Evolutionary conservation across 2,888 invertebrate species (phyloP), one percentile per base, ranked within the genome.

Genomic region (Cancer borealis): DNA sequence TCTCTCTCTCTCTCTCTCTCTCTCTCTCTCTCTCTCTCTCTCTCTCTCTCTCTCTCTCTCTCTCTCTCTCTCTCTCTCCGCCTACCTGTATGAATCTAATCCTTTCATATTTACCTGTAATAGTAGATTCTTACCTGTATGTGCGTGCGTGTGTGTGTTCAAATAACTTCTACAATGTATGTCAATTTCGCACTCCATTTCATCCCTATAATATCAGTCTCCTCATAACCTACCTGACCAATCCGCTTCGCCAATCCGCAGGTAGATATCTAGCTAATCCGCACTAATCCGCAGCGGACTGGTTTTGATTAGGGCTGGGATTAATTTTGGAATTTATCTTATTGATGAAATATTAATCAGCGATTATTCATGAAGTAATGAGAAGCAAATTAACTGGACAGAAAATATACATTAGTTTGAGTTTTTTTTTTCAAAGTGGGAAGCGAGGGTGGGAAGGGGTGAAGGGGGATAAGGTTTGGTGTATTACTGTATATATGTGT

Each of bases 341-440:
- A 84, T 84, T 84, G 84, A 84, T 84, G 84, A 84, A 84, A 84
- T 84, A 84, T 84, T 84, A 84, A 84, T 84, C 84, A 30, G 39
- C 39, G 8, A 84, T 84, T 84, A 84, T 84, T 84, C 84, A 84
- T 30, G 39, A 39, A 12, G 39, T 84, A 84, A 84, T 84, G 84
- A 84, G 73, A 79, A 17, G 39, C 84, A 84, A 84, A 84, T 84
- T 84, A 84, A 30, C 84, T 84, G 84, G 10, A 39, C 39, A 10
- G 84, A 84, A 84, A 84, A 84, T 39, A 5, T 84, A n/a, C 39
- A 30, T 84, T 84, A n/a, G 39, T 26, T 14, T 26, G 1, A 14
- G 30, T 84, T 84, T 39, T 6, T 26, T 21, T 26, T 26, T 26
- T 73, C 26, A 26, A 8, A 26, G 6, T 10, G 26, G 73, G 73